Evolutionary conservation across 2,888 invertebrate species (phyloP).

Genomic region (Dioctria linearis): DNA sequence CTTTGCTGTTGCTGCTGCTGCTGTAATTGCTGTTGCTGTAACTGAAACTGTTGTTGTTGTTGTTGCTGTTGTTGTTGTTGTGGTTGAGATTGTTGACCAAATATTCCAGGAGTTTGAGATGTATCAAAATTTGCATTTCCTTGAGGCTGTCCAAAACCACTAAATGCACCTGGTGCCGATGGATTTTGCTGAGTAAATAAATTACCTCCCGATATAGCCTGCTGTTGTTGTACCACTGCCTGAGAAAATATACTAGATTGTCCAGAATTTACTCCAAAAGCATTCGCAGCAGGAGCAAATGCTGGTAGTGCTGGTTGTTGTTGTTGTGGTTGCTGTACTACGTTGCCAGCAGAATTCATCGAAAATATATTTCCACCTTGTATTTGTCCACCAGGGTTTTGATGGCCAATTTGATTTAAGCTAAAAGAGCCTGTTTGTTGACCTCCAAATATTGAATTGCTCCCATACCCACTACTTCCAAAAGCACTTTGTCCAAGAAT

Average conservation of each 20-base stretch:
- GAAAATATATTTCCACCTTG: slow-evolving; percentile 38
- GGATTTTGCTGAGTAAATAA: slow-evolving; percentile 56
- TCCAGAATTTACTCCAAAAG: slow-evolving; percentile 31
- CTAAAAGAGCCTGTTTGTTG: slow-evolving; percentile 58
- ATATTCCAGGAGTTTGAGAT: slow-evolving; percentile 60
- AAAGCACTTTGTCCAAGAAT: slow-evolving; percentile 56
- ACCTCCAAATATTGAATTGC: slow-evolving; percentile 47
- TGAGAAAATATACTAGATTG: slow-evolving; percentile 54
- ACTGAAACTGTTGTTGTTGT: slow-evolving; percentile 14
- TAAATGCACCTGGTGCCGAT: slow-evolving; percentile 49
- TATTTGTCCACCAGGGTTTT: background rate
- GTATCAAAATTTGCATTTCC: slow-evolving; percentile 27
- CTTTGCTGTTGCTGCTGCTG: slow-evolving; percentile 52
- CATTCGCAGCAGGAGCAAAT: background rate
- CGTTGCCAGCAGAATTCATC: background rate
- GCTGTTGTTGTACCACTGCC: slow-evolving; percentile 48
- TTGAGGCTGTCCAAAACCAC: slow-evolving; percentile 56
- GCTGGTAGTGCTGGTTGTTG: slow-evolving; percentile 43
- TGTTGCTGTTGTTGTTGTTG: background rate
- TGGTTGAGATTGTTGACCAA: slow-evolving; percentile 58
- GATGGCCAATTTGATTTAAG: slow-evolving; percentile 1
- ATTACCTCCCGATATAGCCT: slow-evolving; percentile 49
- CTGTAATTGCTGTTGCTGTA: slow-evolving; percentile 52
- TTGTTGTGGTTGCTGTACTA: slow-evolving; percentile 53
- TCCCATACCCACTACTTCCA: slow-evolving; percentile 10